Evolutionary conservation across 2,797 vertebrate species (phyloP), one percentile per base, ranked within the genome.

Genomic region (Hemitrygon akajei): DNA sequence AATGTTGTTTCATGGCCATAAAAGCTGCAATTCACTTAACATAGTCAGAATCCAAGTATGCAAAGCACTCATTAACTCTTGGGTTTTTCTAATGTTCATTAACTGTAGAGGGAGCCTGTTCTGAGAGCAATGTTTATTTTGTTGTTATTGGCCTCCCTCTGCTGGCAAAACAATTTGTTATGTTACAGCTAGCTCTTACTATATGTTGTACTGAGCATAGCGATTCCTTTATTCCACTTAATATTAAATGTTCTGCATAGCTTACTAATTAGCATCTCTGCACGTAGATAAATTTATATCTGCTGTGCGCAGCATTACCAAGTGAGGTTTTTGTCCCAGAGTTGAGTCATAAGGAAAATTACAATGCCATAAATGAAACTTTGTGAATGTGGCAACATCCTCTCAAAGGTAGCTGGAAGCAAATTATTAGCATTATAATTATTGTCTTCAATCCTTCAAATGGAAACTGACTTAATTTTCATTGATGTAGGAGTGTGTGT

Each of bases 141-240:
- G 40, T 47, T 18, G 91, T 16, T 56, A n/a, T 47, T 30, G 91
- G 47, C 16, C n/a, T 93, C 91, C 91, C 69, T 93, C 91, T 93
- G 27, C 69, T 93, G 91, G 40, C 76, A 71, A 73, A 40, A 71
- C 66, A 40, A 27, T 47, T 47, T 76, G 16, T 12, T n/a, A 76
- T n/a, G 22, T 75, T 40, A 56, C 25, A 92, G 47, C 40, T 47
- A 16, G 47, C 22, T 75, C 14, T 56, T 91, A 37, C 89, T 22
- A 14, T 37, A 91, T 6, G 60, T 91, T 75, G 40, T 92, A 93
- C 71, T n/a, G 73, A 75, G 27, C 18, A 56, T 30, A 3, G 66
- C 27, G 3, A 92, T 92, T 47, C 12, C 18, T 92, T 34, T 73
- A 92, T 11, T 12, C 22, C 30, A 66, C 10, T 22, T 10, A 34